Base-by-base conservation (phyloP, 2,888 invertebrate species). In the Lasioglossum vierecki region DNA sequence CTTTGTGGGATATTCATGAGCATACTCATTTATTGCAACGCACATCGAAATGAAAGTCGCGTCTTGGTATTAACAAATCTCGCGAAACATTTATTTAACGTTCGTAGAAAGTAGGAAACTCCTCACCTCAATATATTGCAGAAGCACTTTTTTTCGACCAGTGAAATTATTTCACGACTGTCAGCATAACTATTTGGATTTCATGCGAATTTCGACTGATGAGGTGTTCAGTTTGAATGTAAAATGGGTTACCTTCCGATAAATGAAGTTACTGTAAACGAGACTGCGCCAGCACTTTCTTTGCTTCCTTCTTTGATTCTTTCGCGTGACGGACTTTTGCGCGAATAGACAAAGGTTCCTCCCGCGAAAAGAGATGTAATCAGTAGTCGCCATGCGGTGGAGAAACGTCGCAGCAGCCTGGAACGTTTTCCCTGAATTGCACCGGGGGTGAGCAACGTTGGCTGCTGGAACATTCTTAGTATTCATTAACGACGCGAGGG, bases 401-500 rank as follows among this genome's bases (percentile, higher is more conserved):
- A n/a, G 22, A 53, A 73, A 46, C 49, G 73, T 26, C 53, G 71
- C 49, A 9, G 9, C 11, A 39, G 63, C n/a, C 6, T 18, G 22
- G 46, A 72, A 18, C 39, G 30, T 68, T 63, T 75, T 13, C 57
- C 41, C 35, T 82, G 66, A 76, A n/a, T 46, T 41, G 63, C 57
- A 18, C 4, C 35, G 39, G 22, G 60, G 44, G 70, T 35, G 49
- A 70, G 39, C 8, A n/a, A 39, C 18, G n/a, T 3, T 1, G 30
- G n/a, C 26, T 15, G 46, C 30, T 22, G 74, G 70, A 35, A 80
- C 53, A 71, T 85, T 85, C 85, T 77, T 85, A 78, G 85, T 78
- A 78, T 85, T 80, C 85, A 70, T 85, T 85, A 85, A 76, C 74
- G 66, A 79, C 44, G 35, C 72, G 70, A 63, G 76, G 81, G 82